Conservation (phyloP, 2,888 invertebrate genomes). For the Sinodicranocentrus sp. region DNA sequence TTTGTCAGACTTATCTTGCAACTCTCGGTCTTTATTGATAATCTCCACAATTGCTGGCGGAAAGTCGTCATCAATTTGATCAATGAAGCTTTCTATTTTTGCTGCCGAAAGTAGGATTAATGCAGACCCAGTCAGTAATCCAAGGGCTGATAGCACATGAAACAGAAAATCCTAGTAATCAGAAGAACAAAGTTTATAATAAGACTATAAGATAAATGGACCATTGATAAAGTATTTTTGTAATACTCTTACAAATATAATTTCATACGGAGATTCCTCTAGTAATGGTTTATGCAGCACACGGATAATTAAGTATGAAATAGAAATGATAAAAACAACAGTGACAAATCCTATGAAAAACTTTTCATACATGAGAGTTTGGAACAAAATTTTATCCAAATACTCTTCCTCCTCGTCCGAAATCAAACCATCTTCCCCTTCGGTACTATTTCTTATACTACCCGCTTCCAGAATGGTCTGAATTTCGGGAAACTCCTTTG, state of each 20-base stretch:
- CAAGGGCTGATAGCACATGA: slow-evolving; percentile 44
- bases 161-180: slow-evolving; percentile 47
- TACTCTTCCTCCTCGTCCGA: slow-evolving; percentile 44
- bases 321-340: slow-evolving; percentile 32
- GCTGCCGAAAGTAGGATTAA: slow-evolving; percentile 37
- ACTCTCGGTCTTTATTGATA: slow-evolving; percentile 5
- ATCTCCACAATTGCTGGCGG: slow-evolving; percentile 27
- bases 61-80: slow-evolving; percentile 19
- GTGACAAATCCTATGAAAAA: slow-evolving; percentile 51
- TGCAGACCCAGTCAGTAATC: slow-evolving; percentile 32
- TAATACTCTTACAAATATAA: slow-evolving; percentile 42
- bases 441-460: not conserved
- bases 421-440: slow-evolving; percentile 22
- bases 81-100: slow-evolving; percentile 43
- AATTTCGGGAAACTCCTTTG: slow-evolving; percentile 48
- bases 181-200: slow-evolving; percentile 1
- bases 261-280: slow-evolving; percentile 43
- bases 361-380: slow-evolving; percentile 54
- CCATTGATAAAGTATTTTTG: no score
- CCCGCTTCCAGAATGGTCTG: slow-evolving; percentile 25
- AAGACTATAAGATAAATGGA: not conserved
- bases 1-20: slow-evolving; percentile 49
- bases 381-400: slow-evolving; percentile 36
- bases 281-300: slow-evolving; percentile 4
- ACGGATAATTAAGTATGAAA: slow-evolving; percentile 27